Percentiles rank a stretch among this genome's conserved stretches.
Conservation (phyloP, 2,888 invertebrate species). For the Thelaira solivaga region DNA sequence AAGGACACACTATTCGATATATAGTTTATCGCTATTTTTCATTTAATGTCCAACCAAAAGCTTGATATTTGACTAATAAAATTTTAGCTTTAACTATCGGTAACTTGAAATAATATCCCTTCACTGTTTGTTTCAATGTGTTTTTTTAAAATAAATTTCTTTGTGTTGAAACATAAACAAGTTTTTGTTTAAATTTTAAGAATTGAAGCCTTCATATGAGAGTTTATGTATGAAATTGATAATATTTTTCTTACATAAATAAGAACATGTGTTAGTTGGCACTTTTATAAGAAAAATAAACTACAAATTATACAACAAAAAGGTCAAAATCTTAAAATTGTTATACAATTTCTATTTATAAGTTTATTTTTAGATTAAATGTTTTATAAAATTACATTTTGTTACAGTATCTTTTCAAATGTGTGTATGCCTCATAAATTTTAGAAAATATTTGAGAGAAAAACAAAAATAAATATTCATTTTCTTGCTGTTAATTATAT, state of each 20-base stretch:
- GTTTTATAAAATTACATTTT: constrained; percentile 40
- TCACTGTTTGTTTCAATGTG: background rate
- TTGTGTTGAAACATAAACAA: constrained; percentile 6
- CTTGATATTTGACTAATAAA: too few relatives aligned
- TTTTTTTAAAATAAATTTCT: background rate
- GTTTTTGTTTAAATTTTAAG: constrained; percentile 8
- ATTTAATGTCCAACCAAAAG: too few relatives aligned
- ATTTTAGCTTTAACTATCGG: too few relatives aligned
- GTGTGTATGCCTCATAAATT: constrained; percentile 37
- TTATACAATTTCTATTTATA: constrained; percentile 7
- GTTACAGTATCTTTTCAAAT: constrained; percentile 9
- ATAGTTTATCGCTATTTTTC: too few relatives aligned
- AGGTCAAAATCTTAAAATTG: constrained; percentile 16
- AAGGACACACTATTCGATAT: too few relatives aligned
- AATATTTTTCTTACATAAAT: background rate
- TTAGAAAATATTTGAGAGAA: constrained; percentile 2
- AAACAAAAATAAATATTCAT: background rate
- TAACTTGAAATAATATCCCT: background rate
- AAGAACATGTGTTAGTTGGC: background rate
- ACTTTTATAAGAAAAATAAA: background rate
- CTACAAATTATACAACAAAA: background rate
- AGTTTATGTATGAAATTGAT: background rate
- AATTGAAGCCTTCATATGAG: too few relatives aligned
- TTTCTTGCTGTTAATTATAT: too few relatives aligned
- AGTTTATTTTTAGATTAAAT: constrained; percentile 42